Conservation (phyloP, 2,888 invertebrate genomes). For the Lasius platythorax region DNA sequence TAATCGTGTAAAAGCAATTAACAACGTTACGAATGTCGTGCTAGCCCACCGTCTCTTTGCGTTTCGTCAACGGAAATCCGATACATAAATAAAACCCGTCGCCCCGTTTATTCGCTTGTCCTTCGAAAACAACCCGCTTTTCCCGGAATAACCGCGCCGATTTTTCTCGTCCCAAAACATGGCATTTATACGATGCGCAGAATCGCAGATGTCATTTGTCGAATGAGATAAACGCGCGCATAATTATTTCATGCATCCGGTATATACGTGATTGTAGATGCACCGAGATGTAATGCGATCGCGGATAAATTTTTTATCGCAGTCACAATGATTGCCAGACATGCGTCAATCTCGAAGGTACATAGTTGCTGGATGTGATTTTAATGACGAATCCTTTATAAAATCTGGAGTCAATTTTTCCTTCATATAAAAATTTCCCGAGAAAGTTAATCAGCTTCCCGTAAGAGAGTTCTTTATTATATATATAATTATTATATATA, state of each 20-base stretch:
- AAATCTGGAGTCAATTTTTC: neutral
- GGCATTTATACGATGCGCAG: slow-evolving; percentile 15
- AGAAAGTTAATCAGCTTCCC: neutral
- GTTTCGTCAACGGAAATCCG: slow-evolving; percentile 45
- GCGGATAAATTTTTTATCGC: slow-evolving; percentile 42
- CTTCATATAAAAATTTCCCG: neutral
- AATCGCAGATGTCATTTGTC: slow-evolving; percentile 34
- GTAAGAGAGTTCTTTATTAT: neutral
- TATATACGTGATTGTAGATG: slow-evolving; percentile 14
- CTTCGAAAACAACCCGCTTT: slow-evolving; percentile 8
- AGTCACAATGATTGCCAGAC: slow-evolving; percentile 37
- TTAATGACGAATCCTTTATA: slow-evolving; percentile 7
- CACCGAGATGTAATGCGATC: slow-evolving; percentile 34
- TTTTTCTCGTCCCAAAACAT: slow-evolving; percentile 36
- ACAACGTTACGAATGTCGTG: slow-evolving; percentile 22
- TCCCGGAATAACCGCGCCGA: slow-evolving; percentile 37
- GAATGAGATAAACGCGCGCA: slow-evolving; percentile 50
- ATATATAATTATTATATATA: neutral
- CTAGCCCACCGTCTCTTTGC: slow-evolving; percentile 7
- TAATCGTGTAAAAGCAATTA: slow-evolving; percentile 43
- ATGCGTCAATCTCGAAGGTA: slow-evolving; percentile 47
- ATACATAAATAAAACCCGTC: slow-evolving; percentile 48
- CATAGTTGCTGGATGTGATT: slow-evolving; percentile 33
- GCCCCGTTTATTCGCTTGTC: slow-evolving; percentile 5
- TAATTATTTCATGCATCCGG: slow-evolving; percentile 52